A percentile compares a stretch with the other conserved stretches of the same genome.
Conservation (phyloP, 2,113 vertebrate genomes). For the Talpa occidentalis region DNA sequence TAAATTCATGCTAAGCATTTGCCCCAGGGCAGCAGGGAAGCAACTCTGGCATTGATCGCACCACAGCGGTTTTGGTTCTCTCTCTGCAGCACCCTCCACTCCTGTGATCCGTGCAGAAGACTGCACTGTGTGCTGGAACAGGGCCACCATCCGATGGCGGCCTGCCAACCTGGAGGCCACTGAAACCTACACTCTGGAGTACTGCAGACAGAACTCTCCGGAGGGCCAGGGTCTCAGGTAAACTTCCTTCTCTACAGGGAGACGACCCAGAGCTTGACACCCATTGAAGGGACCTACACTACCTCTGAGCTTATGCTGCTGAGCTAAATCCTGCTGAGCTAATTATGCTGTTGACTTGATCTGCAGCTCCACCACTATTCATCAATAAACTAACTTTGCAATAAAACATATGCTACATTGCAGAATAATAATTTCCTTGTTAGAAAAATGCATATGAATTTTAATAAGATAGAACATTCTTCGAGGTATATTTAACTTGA, state of each 20-base stretch:
- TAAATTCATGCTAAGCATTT: neutral
- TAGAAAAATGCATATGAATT: slow-evolving; percentile 67
- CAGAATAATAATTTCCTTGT: slow-evolving; percentile 44
- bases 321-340: slow-evolving; percentile 52
- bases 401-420: slow-evolving; percentile 27
- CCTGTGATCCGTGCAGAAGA: slow-evolving; percentile 91
- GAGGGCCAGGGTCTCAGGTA: slow-evolving; percentile 98
- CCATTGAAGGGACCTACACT: neutral
- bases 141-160: slow-evolving; percentile 91
- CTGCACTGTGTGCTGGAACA: slow-evolving; percentile 94
- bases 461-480: slow-evolving; percentile 63
- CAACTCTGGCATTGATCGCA: neutral
- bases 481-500: slow-evolving; percentile 66
- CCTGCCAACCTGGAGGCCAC: slow-evolving; percentile 72
- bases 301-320: slow-evolving; percentile 45
- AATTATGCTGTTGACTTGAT: slow-evolving; percentile 35
- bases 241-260: slow-evolving; percentile 7
- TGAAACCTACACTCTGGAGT: slow-evolving; percentile 94
- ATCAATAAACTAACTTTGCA: slow-evolving; percentile 32
- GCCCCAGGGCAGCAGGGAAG: neutral
- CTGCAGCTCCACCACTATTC: slow-evolving; percentile 10
- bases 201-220: slow-evolving; percentile 93
- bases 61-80: slow-evolving; percentile 9
- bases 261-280: neutral
- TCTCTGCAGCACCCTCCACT: slow-evolving; percentile 90